A percentile compares a stretch with the other conserved stretches of the same genome.
Evolutionary conservation across 2,797 vertebrate species (phyloP).

Genomic region (Rhadinocentrus ornatus): DNA sequence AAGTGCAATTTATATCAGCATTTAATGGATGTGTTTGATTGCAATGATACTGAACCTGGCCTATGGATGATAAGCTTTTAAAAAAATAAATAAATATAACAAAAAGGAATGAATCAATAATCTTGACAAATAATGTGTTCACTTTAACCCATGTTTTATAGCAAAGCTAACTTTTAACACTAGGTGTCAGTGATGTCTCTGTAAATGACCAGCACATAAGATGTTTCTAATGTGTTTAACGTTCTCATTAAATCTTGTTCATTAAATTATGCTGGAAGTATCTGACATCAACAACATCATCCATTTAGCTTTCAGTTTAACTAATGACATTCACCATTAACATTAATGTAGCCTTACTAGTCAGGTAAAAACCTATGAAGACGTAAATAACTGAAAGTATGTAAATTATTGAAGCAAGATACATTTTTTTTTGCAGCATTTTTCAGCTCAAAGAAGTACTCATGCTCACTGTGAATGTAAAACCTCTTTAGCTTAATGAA

Average conservation of each 20-base stretch:
- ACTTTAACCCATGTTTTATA: conserved; percentile 25
- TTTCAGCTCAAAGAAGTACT: background rate
- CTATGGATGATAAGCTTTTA: conserved; percentile 13
- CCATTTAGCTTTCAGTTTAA: background rate
- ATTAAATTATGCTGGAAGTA: background rate
- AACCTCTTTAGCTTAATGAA: background rate
- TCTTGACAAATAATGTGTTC: conserved; percentile 43
- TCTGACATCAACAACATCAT: conserved; percentile 3
- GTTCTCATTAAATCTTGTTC: background rate
- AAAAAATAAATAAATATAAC: background rate
- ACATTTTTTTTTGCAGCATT: background rate
- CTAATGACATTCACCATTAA: background rate
- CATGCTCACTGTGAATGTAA: background rate
- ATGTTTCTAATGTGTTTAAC: background rate
- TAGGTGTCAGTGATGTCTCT: conserved; percentile 52
- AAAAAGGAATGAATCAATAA: conserved; percentile 53
- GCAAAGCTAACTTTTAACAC: conserved; percentile 22
- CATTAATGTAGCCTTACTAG: background rate
- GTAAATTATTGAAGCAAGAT: background rate
- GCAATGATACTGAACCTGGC: conserved; percentile 43
- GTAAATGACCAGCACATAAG: background rate
- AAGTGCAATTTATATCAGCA: conserved; percentile 66
- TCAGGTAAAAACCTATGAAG: background rate
- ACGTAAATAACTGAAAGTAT: background rate
- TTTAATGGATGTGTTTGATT: conserved; percentile 58